phyloP scores from a whole-genome alignment of 2,888 invertebrate genomes.

The Mimachlamys varia region DNA sequence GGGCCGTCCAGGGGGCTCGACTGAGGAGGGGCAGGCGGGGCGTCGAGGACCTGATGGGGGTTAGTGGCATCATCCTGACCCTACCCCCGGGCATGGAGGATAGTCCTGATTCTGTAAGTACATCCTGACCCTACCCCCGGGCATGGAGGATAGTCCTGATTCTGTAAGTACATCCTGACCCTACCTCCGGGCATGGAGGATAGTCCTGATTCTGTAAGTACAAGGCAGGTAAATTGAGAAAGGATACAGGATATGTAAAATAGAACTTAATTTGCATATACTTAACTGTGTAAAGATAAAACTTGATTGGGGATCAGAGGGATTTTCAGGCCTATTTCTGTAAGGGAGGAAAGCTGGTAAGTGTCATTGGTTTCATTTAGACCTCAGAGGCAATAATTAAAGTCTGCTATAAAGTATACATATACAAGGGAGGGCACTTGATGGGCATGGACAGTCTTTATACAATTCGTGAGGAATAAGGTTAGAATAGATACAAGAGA shows the following conservation, averaged over 20 bases:
- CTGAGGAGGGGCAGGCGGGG: conserved; percentile 54
- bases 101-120: conserved; percentile 55
- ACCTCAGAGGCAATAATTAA: no score
- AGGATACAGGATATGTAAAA: no score
- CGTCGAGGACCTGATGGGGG: conserved; percentile 66
- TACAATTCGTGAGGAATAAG: conserved; percentile 45
- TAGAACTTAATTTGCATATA: no score
- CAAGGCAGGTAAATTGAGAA: no score
- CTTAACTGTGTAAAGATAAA: no score
- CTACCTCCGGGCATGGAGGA: conserved; percentile 51
- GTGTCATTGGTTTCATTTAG: no score
- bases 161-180: conserved; percentile 56
- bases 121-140: conserved; percentile 68
- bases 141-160: conserved; percentile 47
- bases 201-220: conserved; percentile 55
- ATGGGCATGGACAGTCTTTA: conserved; percentile 46
- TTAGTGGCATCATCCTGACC: conserved; percentile 69
- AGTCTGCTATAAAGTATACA: no score
- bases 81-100: conserved; percentile 59
- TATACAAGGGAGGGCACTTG: no score
- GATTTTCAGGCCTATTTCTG: no score
- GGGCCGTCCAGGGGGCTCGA: conserved; percentile 61
- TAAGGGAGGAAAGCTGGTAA: no score
- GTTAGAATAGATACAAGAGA: neutral
- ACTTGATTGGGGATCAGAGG: no score